phyloP scores from a whole-genome alignment of 1,140 invertebrate genomes.

The Brachionus manjavacas region DNA sequence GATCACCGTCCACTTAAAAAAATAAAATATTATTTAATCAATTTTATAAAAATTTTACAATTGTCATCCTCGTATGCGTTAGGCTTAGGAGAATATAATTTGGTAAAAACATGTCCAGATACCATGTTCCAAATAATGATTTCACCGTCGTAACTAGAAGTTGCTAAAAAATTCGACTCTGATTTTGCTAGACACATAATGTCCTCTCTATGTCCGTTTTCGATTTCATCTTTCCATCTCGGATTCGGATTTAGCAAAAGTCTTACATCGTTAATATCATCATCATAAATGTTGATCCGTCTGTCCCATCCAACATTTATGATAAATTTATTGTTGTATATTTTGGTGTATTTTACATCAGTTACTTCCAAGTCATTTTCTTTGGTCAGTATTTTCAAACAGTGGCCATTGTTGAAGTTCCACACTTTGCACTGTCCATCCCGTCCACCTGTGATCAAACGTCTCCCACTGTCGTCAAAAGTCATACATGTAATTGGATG shows the following conservation, averaged over 20 bases:
- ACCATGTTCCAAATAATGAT: slow-evolving; percentile 59
- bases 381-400: slow-evolving; percentile 48
- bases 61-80: neutral
- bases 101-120: slow-evolving; percentile 56
- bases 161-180: slow-evolving; percentile 55
- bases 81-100: slow-evolving; percentile 28
- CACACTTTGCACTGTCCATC: slow-evolving; percentile 56
- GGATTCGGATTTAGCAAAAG: slow-evolving; percentile 51
- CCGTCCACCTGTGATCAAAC: slow-evolving; percentile 55
- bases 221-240: slow-evolving; percentile 54
- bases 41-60: neutral
- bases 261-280: slow-evolving; percentile 51
- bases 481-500: slow-evolving; percentile 55
- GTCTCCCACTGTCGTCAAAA: slow-evolving; percentile 55
- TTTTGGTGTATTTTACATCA: slow-evolving; percentile 54
- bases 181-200: slow-evolving; percentile 53
- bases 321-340: slow-evolving; percentile 57
- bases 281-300: slow-evolving; percentile 57
- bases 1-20: slow-evolving; percentile 55
- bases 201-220: slow-evolving; percentile 56
- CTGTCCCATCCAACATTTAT: slow-evolving; percentile 57
- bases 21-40: neutral
- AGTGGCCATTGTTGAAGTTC: slow-evolving; percentile 59
- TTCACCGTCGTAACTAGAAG: slow-evolving; percentile 56
- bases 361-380: slow-evolving; percentile 54